These are phyloP conservation scores for Abscondita cerata DNA, from an alignment of 2,888 invertebrate genomes.

Conservation along the genomic window DNA sequence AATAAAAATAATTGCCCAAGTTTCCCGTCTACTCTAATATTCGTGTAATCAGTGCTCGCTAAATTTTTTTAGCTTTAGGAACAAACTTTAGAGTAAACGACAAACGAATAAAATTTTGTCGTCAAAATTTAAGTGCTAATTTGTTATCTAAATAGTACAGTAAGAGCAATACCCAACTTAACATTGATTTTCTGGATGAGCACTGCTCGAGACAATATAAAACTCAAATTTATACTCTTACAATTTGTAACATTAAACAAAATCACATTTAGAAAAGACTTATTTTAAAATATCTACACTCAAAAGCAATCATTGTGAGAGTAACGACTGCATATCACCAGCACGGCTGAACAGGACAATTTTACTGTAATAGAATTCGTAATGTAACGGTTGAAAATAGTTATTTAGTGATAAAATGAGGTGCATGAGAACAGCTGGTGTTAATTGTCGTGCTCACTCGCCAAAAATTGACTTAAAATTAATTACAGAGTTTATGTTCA, in stretches of 20 bases:
- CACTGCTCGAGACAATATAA: slow-evolving; percentile 49
- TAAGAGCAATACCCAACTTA: slow-evolving; percentile 29
- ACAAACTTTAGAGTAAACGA: slow-evolving; percentile 16
- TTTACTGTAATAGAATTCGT: slow-evolving; percentile 19
- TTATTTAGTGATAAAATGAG: background rate
- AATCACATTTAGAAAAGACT: slow-evolving; percentile 57
- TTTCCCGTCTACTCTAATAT: slow-evolving; percentile 17
- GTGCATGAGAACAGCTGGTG: slow-evolving; percentile 23
- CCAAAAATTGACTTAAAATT: slow-evolving; percentile 51
- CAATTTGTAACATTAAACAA: slow-evolving; percentile 54
- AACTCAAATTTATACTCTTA: slow-evolving; percentile 56
- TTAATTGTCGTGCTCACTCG: slow-evolving; percentile 60
- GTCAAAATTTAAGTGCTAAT: slow-evolving; percentile 38
- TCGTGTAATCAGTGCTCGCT: slow-evolving; percentile 35
- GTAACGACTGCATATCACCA: slow-evolving; percentile 52
- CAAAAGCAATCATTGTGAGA: slow-evolving; percentile 45
- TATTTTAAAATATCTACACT: slow-evolving; percentile 48
- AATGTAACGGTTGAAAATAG: background rate
- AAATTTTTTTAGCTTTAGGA: slow-evolving; percentile 23
- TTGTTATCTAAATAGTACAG: slow-evolving; percentile 25
- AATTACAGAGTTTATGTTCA: slow-evolving; percentile 45
- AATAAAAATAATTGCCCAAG: background rate
- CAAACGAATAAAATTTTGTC: background rate
- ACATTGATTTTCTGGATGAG: slow-evolving; percentile 39
- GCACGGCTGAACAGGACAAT: slow-evolving; percentile 61